Evolutionary conservation across 37 sponge, comb jelly and placozoan genomes (phyloP), one percentile per base, ranked within the genome.

Genomic region (Aplysina aerophoba): DNA sequence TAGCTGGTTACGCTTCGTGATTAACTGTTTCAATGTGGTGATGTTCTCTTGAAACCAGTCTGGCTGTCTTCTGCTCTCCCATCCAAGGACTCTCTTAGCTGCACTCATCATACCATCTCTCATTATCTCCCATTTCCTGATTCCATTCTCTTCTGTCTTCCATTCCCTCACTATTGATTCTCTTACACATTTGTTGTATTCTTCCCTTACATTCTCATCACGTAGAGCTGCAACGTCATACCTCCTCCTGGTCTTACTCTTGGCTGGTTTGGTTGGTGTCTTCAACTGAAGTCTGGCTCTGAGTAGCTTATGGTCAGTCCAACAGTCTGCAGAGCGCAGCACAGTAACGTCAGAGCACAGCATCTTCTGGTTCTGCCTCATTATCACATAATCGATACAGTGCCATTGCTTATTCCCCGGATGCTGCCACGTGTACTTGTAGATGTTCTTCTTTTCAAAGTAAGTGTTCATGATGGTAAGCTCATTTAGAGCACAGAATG

Each of bases 341-440:
- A 84, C 84, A n/a, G 55, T 28, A 15, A 67, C 84, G 69, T 68
- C 84, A 67, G 17, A n/a, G 37, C 37, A 83, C 21, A 62, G 34
- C 40, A 4, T 33, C 35, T 73, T 39, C 28, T 84, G 73, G 22
- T 21, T 67, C 36, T 84, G 84, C 31, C 84, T 66, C 73, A 84
- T 84, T 55, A 69, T n/a, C 25, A 84, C 50, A 41, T 84, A 84
- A 21, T 84, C 84, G 69, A 84, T 84, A 40, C 78, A 75, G 17
- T 75, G 78, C 78, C 78, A 75, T 15, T 34, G 28, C 53, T 75
- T 75, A 12, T 55, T 84, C 24, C 84, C 84, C 54, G 73, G 84
- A 44, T 84, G 84, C 53, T 84, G 84, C 84, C 84, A 84, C 15
- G 84, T 85, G 59, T 85, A 79, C 65, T 85, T 20, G 60, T 85